Conservation (phyloP, 1,140 invertebrate species). For the Philaenus spumarius region DNA sequence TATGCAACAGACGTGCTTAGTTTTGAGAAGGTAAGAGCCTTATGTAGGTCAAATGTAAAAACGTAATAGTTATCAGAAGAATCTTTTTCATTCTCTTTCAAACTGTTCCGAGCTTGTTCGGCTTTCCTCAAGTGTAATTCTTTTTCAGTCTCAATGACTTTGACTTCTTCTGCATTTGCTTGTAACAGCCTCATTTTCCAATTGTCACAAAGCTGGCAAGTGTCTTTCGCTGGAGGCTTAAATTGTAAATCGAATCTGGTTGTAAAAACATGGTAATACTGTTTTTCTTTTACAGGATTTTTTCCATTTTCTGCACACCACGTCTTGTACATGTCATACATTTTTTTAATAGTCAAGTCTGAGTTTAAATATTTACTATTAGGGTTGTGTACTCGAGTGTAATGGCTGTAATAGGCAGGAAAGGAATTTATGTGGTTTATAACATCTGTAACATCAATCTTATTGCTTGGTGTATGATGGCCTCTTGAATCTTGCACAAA, state of each 20-base stretch:
- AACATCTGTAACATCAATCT: slow-evolving; percentile 21
- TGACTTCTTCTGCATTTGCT: slow-evolving; percentile 18
- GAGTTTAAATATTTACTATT: slow-evolving; percentile 42
- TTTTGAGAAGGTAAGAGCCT: too few species aligned
- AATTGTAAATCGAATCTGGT: slow-evolving; percentile 44
- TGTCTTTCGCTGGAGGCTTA: slow-evolving; percentile 37
- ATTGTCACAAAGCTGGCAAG: slow-evolving; percentile 24
- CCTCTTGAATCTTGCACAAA: slow-evolving; percentile 16
- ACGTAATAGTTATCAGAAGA: too few species aligned
- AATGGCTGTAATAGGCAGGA: slow-evolving; percentile 22
- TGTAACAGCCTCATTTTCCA: slow-evolving; percentile 21
- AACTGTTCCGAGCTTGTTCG: too few species aligned
- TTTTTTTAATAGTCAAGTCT: slow-evolving; percentile 41
- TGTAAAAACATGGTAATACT: slow-evolving; percentile 44
- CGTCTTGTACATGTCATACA: slow-evolving; percentile 41
- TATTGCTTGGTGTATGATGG: slow-evolving; percentile 14
- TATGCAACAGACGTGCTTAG: too few species aligned
- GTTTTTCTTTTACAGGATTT: slow-evolving; percentile 40
- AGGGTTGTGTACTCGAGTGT: slow-evolving; percentile 37
- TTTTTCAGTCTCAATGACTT: slow-evolving; percentile 19
- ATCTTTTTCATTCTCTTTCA: too few species aligned
- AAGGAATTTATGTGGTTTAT: slow-evolving; percentile 24
- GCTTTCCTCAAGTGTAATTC: slow-evolving; percentile 22
- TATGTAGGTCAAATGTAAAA: too few species aligned
- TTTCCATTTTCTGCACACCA: slow-evolving; percentile 37